Conservation (phyloP, 2,113 vertebrate species). For the Petromus typicus region DNA sequence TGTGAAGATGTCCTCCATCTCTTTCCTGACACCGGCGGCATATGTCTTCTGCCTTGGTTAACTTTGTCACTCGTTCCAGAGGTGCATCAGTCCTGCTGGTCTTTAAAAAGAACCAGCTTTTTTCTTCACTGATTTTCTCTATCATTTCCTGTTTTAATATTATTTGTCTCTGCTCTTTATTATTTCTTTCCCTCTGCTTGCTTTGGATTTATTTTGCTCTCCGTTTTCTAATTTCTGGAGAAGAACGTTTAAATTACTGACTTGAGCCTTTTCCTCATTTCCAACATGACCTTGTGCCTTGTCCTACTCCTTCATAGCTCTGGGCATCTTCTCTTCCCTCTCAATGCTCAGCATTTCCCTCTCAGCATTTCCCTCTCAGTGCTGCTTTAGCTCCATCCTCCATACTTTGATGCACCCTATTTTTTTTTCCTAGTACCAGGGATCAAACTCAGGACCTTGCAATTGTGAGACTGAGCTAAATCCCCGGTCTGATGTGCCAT, state of each 20-base stretch:
- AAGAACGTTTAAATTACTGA: background rate
- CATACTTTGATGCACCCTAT: background rate
- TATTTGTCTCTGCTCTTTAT: background rate
- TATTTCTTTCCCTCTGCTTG: background rate
- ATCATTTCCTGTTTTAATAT: background rate
- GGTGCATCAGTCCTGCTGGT: background rate
- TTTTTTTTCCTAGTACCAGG: background rate
- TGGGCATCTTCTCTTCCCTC: no score
- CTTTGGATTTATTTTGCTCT: background rate
- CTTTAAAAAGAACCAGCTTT: background rate
- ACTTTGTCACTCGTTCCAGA: background rate
- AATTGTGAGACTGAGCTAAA: no score
- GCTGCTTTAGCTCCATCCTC: background rate
- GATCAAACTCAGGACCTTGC: no score
- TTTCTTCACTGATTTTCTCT: background rate
- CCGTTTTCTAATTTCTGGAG: background rate
- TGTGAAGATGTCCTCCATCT: background rate
- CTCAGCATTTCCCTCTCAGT: no score
- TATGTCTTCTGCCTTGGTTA: background rate
- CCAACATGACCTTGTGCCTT: background rate
- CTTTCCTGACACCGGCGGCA: background rate
- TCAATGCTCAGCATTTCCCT: no score
- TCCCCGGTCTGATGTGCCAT: no score
- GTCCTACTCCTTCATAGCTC: no score
- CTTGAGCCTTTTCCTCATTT: background rate